Evolutionary conservation across 2,888 invertebrate species (phyloP).

Genomic region (Boloria euphrosyne): DNA sequence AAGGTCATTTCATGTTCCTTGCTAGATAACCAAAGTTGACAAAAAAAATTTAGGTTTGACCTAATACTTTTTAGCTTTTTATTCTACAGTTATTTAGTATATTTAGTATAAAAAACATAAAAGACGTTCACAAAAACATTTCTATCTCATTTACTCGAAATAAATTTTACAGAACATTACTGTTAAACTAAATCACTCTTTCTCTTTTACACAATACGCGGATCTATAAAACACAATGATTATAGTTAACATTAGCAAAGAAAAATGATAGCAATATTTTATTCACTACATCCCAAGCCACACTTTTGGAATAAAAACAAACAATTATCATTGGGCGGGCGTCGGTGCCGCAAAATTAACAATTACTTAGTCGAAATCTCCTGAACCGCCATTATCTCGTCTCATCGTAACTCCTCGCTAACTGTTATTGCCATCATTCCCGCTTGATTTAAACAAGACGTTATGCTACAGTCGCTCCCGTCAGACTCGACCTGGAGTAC

Average conservation of each 20-base stretch:
- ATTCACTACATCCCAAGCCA: conserved; percentile 13
- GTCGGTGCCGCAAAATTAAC: conserved; percentile 66
- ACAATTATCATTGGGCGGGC: conserved; percentile 60
- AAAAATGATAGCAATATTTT: conserved; percentile 16
- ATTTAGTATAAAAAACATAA: no score
- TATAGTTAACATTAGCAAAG: not conserved
- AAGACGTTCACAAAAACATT: no score
- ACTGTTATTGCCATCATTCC: conserved; percentile 77
- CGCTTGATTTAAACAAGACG: conserved; percentile 78
- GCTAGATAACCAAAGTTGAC: no score
- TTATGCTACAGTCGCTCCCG: conserved; percentile 54
- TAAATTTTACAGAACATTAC: no score
- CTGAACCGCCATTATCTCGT: conserved; percentile 66
- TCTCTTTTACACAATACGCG: not conserved
- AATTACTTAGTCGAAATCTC: conserved; percentile 74
- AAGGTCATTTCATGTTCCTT: no score
- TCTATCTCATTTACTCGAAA: no score
- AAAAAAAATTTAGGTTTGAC: no score
- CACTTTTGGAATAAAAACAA: conserved; percentile 56
- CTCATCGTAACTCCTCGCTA: conserved; percentile 67
- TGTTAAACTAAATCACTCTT: not conserved
- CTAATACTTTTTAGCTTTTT: no score
- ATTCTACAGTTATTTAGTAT: no score
- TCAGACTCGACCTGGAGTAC: conserved; percentile 29
- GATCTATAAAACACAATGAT: conserved; percentile 1